phyloP scores from a whole-genome alignment of 2,797 vertebrate species.

The Hoplostethus mediterraneus region DNA sequence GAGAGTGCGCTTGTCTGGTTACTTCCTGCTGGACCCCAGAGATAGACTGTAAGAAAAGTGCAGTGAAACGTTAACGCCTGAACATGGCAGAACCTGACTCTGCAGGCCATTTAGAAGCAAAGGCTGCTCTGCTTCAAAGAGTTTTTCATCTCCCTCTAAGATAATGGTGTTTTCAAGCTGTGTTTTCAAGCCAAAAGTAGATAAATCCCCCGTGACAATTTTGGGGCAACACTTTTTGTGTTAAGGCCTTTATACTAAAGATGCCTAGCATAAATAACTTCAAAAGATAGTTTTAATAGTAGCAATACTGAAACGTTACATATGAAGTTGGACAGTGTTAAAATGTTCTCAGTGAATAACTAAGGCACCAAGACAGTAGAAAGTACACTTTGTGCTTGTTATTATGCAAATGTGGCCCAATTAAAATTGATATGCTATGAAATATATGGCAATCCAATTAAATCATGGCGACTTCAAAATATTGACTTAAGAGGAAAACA shows the following conservation, averaged over 20 bases:
- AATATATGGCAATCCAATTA: constrained; percentile 59
- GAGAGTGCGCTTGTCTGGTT: constrained; percentile 92
- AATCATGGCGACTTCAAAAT: constrained; percentile 50
- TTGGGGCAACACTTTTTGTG: constrained; percentile 63
- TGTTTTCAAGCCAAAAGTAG: constrained; percentile 68
- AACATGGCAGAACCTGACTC: constrained; percentile 77
- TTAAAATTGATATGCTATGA: constrained; percentile 65
- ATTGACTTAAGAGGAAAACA: constrained; percentile 39
- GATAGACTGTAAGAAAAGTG: constrained; percentile 89
- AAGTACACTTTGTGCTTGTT: constrained; percentile 28
- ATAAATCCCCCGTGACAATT: constrained; percentile 66
- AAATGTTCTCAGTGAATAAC: constrained; percentile 39
- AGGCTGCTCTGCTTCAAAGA: constrained; percentile 68
- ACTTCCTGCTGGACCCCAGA: constrained; percentile 98
- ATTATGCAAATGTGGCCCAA: constrained; percentile 72
- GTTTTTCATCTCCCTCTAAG: constrained; percentile 62
- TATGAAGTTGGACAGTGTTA: constrained; percentile 41
- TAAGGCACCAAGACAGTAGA: constrained; percentile 33
- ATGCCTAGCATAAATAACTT: constrained; percentile 52
- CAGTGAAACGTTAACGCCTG: constrained; percentile 80
- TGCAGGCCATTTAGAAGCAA: constrained; percentile 72
- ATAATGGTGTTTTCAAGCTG: constrained; percentile 76
- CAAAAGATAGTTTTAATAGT: constrained; percentile 48
- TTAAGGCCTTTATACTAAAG: constrained; percentile 46
- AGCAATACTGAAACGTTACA: constrained; percentile 35